Conservation (phyloP, 2,797 vertebrate genomes). For the Hozukius guyotensis region DNA sequence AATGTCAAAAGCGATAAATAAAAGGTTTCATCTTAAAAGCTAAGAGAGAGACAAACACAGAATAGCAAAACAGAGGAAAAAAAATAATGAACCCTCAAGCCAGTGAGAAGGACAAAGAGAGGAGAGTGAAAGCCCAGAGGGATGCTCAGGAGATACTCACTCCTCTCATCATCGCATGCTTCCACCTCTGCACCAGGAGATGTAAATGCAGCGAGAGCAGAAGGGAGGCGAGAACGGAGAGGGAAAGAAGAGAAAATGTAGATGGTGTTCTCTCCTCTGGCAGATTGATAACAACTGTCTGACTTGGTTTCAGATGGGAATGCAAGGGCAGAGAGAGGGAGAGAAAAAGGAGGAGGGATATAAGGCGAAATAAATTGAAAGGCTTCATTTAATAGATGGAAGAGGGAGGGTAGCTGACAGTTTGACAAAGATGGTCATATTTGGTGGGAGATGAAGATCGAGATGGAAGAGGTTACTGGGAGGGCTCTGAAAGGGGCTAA, state of each 20-base stretch:
- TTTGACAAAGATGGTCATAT: slow-evolving; percentile 37
- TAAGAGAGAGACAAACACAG: neutral
- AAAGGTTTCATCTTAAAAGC: neutral
- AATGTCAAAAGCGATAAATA: slow-evolving; percentile 1
- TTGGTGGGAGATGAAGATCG: slow-evolving; percentile 8
- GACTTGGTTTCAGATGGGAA: slow-evolving; percentile 4
- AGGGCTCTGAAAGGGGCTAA: neutral
- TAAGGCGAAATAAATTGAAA: slow-evolving; percentile 12
- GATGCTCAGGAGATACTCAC: slow-evolving; percentile 21
- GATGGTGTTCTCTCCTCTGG: slow-evolving; percentile 11
- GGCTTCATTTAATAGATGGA: slow-evolving; percentile 31
- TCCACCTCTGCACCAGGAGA: slow-evolving; percentile 28
- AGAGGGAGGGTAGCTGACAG: slow-evolving; percentile 10
- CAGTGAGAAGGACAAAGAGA: slow-evolving; percentile 33
- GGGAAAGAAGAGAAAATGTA: neutral
- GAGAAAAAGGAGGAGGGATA: slow-evolving; percentile 4
- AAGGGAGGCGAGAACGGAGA: neutral
- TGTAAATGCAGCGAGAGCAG: slow-evolving; percentile 29
- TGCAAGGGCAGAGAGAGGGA: neutral
- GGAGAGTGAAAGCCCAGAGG: slow-evolving; percentile 9
- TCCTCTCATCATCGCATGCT: slow-evolving; percentile 26
- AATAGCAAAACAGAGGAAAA: neutral
- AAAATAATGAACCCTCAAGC: slow-evolving; percentile 32
- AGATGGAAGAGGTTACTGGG: neutral
- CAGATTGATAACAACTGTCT: slow-evolving; percentile 40